These are phyloP conservation scores for Cancer borealis DNA, from an alignment of 2,888 invertebrate genomes.

Conservation along the genomic window DNA sequence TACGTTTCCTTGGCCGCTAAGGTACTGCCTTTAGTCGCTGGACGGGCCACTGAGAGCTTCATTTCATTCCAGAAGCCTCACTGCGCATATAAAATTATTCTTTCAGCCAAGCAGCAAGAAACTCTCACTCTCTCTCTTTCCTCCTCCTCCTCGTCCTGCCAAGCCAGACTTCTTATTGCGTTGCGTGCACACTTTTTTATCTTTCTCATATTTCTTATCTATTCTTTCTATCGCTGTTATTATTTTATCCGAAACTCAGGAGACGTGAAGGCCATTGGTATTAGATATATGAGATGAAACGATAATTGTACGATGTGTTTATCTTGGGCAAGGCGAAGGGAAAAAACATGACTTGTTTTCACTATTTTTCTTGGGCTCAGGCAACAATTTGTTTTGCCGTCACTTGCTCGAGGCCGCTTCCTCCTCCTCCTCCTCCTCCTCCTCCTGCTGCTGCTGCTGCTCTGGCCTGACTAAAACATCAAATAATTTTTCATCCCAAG, in stretches of 20 bases:
- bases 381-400: background rate
- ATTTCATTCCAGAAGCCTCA: background rate
- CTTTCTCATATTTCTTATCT: background rate
- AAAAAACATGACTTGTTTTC: background rate
- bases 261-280: background rate
- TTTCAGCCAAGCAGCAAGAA: background rate
- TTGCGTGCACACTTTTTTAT: background rate
- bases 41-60: background rate
- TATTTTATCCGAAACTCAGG: background rate
- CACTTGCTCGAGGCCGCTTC: background rate
- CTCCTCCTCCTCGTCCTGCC: background rate
- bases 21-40: background rate
- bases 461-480: background rate
- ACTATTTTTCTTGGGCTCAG: background rate
- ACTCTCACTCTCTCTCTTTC: background rate
- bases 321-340: background rate
- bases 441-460: background rate
- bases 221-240: background rate
- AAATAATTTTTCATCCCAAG: background rate
- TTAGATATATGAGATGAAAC: background rate
- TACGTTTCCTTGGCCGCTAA: background rate
- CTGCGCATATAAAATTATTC: background rate
- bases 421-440: too few relatives aligned
- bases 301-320: background rate
- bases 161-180: background rate